Conservation (phyloP, 2,888 invertebrate species). For the Lymantria dispar region DNA sequence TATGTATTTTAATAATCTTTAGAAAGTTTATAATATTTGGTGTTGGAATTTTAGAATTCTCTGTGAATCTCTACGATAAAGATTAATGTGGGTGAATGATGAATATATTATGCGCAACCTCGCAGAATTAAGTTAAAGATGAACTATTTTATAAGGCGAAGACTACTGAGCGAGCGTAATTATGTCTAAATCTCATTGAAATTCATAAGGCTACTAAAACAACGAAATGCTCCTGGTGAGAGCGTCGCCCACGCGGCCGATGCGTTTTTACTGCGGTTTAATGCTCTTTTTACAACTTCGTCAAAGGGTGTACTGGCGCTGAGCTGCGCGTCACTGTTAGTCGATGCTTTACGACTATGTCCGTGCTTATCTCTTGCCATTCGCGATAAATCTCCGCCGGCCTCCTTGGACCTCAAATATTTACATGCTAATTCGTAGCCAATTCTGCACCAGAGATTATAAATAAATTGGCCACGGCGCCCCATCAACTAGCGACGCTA, state of each 20-base stretch:
- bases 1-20: too few relatives aligned
- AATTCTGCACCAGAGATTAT: slow-evolving; percentile 79
- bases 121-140: slow-evolving; percentile 32
- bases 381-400: slow-evolving; percentile 77
- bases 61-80: slow-evolving; percentile 6
- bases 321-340: slow-evolving; percentile 37
- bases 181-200: slow-evolving; percentile 72
- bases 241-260: slow-evolving; percentile 54
- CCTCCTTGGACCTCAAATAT: slow-evolving; percentile 80
- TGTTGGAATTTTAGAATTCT: too few relatives aligned
- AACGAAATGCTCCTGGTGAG: slow-evolving; percentile 53
- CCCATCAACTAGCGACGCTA: slow-evolving; percentile 58
- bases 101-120: slow-evolving; percentile 27
- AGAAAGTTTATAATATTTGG: too few relatives aligned
- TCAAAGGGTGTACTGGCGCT: slow-evolving; percentile 70
- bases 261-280: slow-evolving; percentile 82
- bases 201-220: slow-evolving; percentile 79
- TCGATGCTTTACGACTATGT: slow-evolving; percentile 72
- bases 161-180: slow-evolving; percentile 50
- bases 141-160: slow-evolving; percentile 48
- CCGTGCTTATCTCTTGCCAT: slow-evolving; percentile 73
- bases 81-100: slow-evolving; percentile 18
- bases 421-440: slow-evolving; percentile 81
- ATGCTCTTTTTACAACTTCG: slow-evolving; percentile 81
- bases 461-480: slow-evolving; percentile 73